phyloP scores from a whole-genome alignment of 2,113 vertebrate genomes.

The Phalacrocorax aristotelis region DNA sequence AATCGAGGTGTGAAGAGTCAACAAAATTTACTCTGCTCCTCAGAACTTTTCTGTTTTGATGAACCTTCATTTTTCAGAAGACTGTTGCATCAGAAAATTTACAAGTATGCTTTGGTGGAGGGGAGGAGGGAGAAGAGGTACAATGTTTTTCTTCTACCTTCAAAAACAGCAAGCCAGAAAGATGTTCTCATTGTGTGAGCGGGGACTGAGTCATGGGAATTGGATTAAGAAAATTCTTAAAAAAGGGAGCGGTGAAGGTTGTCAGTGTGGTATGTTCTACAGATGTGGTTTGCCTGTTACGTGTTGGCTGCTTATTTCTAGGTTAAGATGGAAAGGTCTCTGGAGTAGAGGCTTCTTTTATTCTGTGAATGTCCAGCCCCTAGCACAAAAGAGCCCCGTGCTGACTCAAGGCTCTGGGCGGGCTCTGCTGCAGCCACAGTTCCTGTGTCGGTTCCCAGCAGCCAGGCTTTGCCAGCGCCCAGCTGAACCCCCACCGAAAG shows the following conservation, averaged over 20 bases:
- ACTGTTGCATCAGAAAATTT: not conserved
- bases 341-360: not conserved
- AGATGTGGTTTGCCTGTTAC: not conserved
- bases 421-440: too few relatives aligned
- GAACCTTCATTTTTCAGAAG: not conserved
- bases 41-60: not conserved
- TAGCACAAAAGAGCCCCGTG: not conserved
- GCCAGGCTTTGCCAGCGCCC: not conserved
- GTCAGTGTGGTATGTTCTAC: not conserved
- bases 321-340: not conserved
- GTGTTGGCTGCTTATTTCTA: not conserved
- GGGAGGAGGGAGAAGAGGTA: not conserved
- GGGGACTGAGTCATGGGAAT: not conserved
- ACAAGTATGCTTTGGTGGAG: not conserved
- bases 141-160: not conserved
- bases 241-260: not conserved
- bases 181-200: not conserved
- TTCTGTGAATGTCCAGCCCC: not conserved
- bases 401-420: not conserved
- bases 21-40: not conserved
- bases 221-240: not conserved
- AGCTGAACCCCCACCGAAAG: not conserved
- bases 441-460: fast-evolving
- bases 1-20: not conserved
- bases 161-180: not conserved